phyloP scores from a whole-genome alignment of 2,113 vertebrate species.

The Serinus canaria region DNA sequence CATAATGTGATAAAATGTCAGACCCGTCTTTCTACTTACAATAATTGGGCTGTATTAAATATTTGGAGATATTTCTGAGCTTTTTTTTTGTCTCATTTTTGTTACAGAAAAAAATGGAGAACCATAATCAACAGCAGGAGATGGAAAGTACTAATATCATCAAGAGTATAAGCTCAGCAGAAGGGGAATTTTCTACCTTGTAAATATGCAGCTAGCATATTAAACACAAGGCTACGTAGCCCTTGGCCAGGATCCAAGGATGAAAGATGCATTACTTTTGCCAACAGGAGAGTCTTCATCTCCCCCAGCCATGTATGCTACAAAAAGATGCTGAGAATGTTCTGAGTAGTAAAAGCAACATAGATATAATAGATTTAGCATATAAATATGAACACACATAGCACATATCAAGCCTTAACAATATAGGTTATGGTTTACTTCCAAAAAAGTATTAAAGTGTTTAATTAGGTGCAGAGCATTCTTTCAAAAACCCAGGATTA shows the following conservation, averaged over 20 bases:
- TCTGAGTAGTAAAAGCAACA: neutral
- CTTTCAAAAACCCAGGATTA: neutral
- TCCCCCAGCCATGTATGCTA: neutral
- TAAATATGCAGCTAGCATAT: slow-evolving; percentile 17
- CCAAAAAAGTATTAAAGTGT: neutral
- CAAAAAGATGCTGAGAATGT: neutral
- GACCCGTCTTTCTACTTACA: neutral
- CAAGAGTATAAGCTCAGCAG: neutral
- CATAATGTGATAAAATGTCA: neutral
- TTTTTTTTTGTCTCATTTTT: neutral
- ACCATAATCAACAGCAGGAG: neutral
- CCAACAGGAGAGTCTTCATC: neutral
- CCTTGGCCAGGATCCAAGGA: slow-evolving; percentile 4
- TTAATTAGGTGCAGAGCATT: neutral
- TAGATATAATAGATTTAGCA: neutral
- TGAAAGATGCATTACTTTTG: neutral
- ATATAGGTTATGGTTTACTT: neutral
- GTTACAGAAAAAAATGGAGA: neutral
- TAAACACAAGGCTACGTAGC: neutral
- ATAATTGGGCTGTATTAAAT: neutral
- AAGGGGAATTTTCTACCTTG: neutral
- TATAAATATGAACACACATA: neutral
- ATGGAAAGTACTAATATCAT: neutral
- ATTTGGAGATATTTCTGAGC: neutral
- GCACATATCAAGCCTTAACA: neutral